These are phyloP conservation scores for Gnatocerus cornutus DNA, from an alignment of 2,888 invertebrate species.

Conservation along the genomic window DNA sequence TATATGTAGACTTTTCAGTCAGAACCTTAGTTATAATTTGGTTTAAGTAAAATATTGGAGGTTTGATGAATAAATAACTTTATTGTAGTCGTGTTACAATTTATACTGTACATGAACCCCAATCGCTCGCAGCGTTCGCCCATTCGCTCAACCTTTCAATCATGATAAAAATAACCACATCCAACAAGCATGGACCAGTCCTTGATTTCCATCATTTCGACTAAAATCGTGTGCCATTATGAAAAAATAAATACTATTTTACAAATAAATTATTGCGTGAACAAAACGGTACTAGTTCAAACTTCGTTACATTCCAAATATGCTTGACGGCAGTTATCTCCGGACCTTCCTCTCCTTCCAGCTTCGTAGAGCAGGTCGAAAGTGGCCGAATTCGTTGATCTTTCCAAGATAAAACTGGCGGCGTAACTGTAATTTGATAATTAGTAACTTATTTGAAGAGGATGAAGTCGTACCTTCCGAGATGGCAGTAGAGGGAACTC, in stretches of 20 bases:
- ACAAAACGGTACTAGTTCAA: constrained; percentile 70
- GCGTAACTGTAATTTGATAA: constrained; percentile 79
- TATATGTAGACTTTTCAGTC: not conserved
- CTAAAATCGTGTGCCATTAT: constrained; percentile 35
- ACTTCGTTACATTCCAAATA: constrained; percentile 93
- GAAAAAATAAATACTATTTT: constrained; percentile 49
- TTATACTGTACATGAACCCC: constrained; percentile 47
- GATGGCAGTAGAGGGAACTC: constrained; percentile 91
- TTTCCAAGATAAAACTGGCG: constrained; percentile 88
- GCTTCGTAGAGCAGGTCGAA: constrained; percentile 90
- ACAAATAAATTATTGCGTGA: constrained; percentile 49
- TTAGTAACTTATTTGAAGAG: not conserved
- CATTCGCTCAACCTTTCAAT: constrained; percentile 32
- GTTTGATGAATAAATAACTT: constrained; percentile 18
- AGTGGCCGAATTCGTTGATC: constrained; percentile 79
- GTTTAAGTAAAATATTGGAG: constrained; percentile 8
- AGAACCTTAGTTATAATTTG: not conserved
- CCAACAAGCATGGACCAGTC: constrained; percentile 46
- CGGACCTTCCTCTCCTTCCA: constrained; percentile 88
- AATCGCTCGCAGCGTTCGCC: constrained; percentile 27
- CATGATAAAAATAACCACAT: constrained; percentile 41
- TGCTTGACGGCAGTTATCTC: constrained; percentile 88
- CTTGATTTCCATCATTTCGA: constrained; percentile 41
- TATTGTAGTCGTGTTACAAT: constrained; percentile 42
- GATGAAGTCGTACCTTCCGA: constrained; percentile 82